Evolutionary conservation across 2,797 vertebrate species (phyloP).

Genomic region (Pelodytes ibericus): DNA sequence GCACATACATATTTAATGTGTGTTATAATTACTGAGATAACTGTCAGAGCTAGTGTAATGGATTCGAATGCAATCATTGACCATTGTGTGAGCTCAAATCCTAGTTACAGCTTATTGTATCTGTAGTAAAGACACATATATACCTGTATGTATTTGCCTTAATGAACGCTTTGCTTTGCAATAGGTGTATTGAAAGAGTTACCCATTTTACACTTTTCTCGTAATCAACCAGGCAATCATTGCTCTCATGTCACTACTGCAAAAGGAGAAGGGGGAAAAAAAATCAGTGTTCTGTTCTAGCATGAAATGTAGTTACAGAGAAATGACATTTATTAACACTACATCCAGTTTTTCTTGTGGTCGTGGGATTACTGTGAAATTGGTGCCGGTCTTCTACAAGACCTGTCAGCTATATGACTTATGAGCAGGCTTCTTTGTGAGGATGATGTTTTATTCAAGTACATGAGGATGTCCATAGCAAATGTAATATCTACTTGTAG

Average conservation of each 20-base stretch:
- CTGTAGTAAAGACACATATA: no score
- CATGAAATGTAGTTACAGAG: constrained; percentile 45
- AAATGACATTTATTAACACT: constrained; percentile 51
- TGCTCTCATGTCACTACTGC: constrained; percentile 26
- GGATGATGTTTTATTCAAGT: constrained; percentile 54
- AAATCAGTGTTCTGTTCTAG: constrained; percentile 32
- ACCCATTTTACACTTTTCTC: constrained; percentile 18
- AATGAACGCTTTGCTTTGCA: no score
- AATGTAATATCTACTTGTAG: constrained; percentile 41
- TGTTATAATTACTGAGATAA: no score
- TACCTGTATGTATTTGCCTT: no score
- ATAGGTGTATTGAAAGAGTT: background rate
- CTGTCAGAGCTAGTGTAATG: no score
- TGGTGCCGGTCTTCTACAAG: constrained; percentile 40
- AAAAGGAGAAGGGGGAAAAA: constrained; percentile 6
- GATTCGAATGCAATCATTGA: no score
- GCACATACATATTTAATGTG: no score
- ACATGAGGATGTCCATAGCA: constrained; percentile 32
- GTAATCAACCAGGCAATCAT: constrained; percentile 11
- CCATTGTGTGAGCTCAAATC: no score
- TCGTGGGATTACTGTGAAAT: constrained; percentile 43
- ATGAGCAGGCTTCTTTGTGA: constrained; percentile 46
- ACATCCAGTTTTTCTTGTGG: constrained; percentile 49
- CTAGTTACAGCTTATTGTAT: no score
- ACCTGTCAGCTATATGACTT: constrained; percentile 50